phyloP scores from a whole-genome alignment of 1,140 invertebrate species.

The Zaprionus africanus region DNA sequence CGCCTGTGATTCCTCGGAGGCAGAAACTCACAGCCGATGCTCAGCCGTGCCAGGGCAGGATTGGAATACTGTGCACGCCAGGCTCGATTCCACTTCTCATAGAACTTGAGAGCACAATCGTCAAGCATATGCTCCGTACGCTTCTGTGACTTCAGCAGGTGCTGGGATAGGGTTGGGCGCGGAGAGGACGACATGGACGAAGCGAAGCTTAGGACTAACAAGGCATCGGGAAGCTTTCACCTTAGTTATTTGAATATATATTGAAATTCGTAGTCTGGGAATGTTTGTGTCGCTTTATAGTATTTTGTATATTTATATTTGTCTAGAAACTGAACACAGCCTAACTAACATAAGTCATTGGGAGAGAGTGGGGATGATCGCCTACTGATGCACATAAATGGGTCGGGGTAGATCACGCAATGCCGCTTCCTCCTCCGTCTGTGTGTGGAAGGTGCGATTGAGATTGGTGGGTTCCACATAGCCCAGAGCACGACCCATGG shows the following conservation, averaged over 20 bases:
- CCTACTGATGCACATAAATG: conserved; percentile 66
- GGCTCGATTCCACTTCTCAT: conserved; percentile 37
- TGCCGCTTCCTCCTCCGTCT: conserved; percentile 24
- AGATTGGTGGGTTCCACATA: conserved; percentile 79
- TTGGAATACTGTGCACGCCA: conserved; percentile 47
- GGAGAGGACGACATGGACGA: conserved; percentile 5
- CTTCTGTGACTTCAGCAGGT: conserved; percentile 10
- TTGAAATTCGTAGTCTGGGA: neutral
- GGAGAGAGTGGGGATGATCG: neutral
- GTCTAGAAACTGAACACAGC: conserved; percentile 22
- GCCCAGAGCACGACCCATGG: conserved; percentile 73
- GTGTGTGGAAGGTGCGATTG: conserved; percentile 70
- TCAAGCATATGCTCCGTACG: conserved; percentile 14
- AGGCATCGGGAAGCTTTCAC: neutral
- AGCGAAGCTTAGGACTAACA: neutral
- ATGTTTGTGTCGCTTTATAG: neutral
- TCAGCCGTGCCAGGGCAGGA: conserved; percentile 14
- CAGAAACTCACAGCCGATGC: conserved; percentile 45
- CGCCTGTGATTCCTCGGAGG: neutral
- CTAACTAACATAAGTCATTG: conserved; percentile 21
- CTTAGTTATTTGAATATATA: no score
- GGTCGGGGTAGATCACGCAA: conserved; percentile 63
- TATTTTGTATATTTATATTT: neutral
- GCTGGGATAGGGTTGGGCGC: neutral
- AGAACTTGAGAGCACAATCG: conserved; percentile 31